Evolutionary conservation across 1,140 invertebrate species (phyloP).

Genomic region (Melipona quadrifasciata): DNA sequence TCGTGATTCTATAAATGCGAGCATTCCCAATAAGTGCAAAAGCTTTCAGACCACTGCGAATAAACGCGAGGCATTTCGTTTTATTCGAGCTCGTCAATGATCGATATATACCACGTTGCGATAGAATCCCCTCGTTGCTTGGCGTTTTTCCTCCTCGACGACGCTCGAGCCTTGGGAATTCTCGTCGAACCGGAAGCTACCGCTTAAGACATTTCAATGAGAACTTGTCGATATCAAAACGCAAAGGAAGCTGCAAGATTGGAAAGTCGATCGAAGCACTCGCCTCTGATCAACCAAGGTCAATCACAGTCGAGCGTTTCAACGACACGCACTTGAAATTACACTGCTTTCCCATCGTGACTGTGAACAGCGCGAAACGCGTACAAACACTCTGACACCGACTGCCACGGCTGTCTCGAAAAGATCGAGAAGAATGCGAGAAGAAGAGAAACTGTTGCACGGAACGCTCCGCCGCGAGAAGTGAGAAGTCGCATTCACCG

Average conservation of each 20-base stretch:
- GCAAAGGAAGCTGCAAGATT: too few relatives aligned
- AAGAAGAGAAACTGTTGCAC: not conserved
- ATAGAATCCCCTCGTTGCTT: not conserved
- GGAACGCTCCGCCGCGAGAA: not conserved
- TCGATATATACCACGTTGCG: not conserved
- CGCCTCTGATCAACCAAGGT: too few relatives aligned
- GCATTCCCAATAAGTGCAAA: not conserved
- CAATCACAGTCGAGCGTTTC: too few relatives aligned
- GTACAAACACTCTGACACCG: not conserved
- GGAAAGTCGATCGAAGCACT: too few relatives aligned
- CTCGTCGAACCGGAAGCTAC: not conserved
- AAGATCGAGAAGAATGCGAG: not conserved
- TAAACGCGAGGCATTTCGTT: not conserved
- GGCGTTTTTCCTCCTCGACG: not conserved
- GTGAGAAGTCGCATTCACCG: not conserved
- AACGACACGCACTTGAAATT: too few relatives aligned
- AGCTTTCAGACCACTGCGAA: constrained; percentile 10
- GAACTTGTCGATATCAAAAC: not conserved
- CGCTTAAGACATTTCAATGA: too few relatives aligned
- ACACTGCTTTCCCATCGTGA: too few relatives aligned
- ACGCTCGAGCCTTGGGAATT: not conserved
- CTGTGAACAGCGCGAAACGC: too few relatives aligned
- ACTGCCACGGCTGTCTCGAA: not conserved
- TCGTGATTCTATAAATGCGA: constrained; percentile 19
- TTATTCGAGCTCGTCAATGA: not conserved